A percentile compares a stretch with the other conserved stretches of the same genome.
phyloP scores from a whole-genome alignment of 1,140 invertebrate species.

The Thaumetopoea pityocampa region DNA sequence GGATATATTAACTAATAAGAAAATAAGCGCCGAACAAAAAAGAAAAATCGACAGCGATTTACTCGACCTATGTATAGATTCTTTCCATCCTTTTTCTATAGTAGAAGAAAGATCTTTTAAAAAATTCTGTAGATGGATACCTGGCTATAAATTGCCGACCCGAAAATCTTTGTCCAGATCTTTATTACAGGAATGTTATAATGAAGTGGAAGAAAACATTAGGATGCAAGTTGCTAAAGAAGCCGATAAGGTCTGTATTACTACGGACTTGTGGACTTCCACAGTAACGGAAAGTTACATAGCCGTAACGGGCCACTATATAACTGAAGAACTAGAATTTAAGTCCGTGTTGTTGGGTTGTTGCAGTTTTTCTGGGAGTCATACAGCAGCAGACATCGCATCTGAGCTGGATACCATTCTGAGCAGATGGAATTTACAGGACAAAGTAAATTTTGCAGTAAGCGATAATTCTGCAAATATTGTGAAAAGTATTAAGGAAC shows the following conservation, averaged over 20 bases:
- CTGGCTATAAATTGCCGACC: slow-evolving; percentile 20
- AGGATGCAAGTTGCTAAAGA: slow-evolving; percentile 6
- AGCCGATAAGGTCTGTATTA: slow-evolving; percentile 16
- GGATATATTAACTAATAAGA: slow-evolving; percentile 6
- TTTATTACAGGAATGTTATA: slow-evolving; percentile 16
- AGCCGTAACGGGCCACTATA: slow-evolving; percentile 17
- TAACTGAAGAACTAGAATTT: slow-evolving; percentile 9
- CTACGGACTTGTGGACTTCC: slow-evolving; percentile 21
- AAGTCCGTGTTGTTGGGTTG: slow-evolving; percentile 21
- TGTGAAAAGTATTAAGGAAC: no score
- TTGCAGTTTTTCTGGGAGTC: slow-evolving; percentile 1
- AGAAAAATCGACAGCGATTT: slow-evolving; percentile 21
- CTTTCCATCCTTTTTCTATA: slow-evolving; percentile 31
- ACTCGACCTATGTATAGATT: slow-evolving; percentile 19
- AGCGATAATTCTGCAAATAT: slow-evolving; percentile 40
- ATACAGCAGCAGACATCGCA: neutral
- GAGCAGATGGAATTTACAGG: neutral
- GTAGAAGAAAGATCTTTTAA: slow-evolving; percentile 35
- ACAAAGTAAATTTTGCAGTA: slow-evolving; percentile 12
- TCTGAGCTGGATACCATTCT: neutral
- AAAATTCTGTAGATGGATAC: slow-evolving; percentile 22
- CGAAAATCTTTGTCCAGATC: slow-evolving; percentile 22
- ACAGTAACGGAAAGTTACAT: slow-evolving; percentile 15
- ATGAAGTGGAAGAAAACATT: neutral
- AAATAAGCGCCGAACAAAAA: slow-evolving; percentile 21